A percentile compares a stretch with the other conserved stretches of the same genome.
These are phyloP conservation scores for Pseudopodoces humilis DNA, from an alignment of 2,113 vertebrate genomes.

Conservation along the genomic window DNA sequence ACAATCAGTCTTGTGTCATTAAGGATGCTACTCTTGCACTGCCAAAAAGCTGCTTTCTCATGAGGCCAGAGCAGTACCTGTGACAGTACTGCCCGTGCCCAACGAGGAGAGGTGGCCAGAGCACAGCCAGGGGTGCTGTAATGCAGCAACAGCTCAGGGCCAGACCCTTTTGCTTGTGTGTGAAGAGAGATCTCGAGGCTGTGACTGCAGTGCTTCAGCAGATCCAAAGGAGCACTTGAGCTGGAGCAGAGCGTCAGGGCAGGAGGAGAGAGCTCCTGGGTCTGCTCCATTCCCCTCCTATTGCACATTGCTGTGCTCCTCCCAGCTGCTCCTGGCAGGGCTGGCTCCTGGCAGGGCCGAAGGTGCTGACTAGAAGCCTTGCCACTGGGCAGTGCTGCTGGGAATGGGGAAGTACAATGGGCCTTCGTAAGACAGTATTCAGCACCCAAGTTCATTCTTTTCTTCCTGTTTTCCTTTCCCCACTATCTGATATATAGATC, in stretches of 20 bases:
- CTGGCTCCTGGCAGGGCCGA: background rate
- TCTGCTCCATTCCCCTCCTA: background rate
- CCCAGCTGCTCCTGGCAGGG: background rate
- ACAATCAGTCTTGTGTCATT: background rate
- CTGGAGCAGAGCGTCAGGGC: background rate
- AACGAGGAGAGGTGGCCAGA: background rate
- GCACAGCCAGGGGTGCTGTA: background rate
- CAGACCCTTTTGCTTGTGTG: background rate
- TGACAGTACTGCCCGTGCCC: background rate
- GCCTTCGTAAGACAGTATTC: background rate
- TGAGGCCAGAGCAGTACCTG: background rate
- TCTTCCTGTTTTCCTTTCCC: background rate
- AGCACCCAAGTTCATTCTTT: background rate
- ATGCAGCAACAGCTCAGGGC: accelerated
- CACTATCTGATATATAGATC: background rate
- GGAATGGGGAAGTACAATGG: background rate
- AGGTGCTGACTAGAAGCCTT: background rate
- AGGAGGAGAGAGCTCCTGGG: background rate
- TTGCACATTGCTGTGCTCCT: background rate
- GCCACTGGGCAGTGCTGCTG: background rate
- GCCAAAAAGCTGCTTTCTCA: background rate
- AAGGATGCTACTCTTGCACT: background rate
- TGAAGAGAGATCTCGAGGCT: background rate
- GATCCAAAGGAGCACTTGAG: background rate
- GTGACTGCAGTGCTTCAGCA: background rate